Evolutionary conservation across 64 coral and sea anemone species (phyloP), one percentile per base, ranked within the genome.

Genomic region (Stichodactyla helianthus): DNA sequence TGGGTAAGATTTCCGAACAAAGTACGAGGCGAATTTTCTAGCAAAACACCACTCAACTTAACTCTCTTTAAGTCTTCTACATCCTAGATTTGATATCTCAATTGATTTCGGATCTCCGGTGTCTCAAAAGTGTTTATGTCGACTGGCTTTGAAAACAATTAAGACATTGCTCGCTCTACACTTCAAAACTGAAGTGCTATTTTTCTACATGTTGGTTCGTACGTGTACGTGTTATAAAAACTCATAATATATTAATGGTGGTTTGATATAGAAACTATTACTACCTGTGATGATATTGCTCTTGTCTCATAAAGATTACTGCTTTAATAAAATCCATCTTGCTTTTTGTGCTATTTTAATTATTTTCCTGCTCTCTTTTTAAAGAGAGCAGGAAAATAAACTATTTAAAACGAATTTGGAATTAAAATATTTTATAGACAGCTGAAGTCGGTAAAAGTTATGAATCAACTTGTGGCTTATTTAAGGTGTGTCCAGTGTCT

Each of bases 1-100:
- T 97, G 94, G 94, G 94, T 97, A 97, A 88, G 91, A 54, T 60
- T 11, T 52, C 51, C 15, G 5, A 52, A 79, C 77, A 44, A 44
- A 44, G 35, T 50, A 50, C 50, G 0, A 19, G 78, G 20, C 17
- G 62, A 65, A 65, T 28, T 53, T 52, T 81, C 78, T 81, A 81
- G 78, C 6, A 22, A 74, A 31, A n/a, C 25, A 74, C 68, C n/a
- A 74, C 22, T 31, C 25, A 26, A 74, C 25, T 11, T 27, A 74
- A 74, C 25, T 26, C 68, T 74, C 25, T 74, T 10, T 12, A 74
- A 74, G 12, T 31, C n/a, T 74, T 74, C 20, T 19, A 74, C 1
- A 2, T 74, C 68, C 12, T 31, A 9, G 1, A 11, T 74, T 9
- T 4, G n/a, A 74, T 9, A 20, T 20, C n/a, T 27, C 22, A 70